Percentiles rank a stretch among this genome's conserved stretches.
phyloP scores from a whole-genome alignment of 2,888 invertebrate species.

The Napeogenes inachia region DNA sequence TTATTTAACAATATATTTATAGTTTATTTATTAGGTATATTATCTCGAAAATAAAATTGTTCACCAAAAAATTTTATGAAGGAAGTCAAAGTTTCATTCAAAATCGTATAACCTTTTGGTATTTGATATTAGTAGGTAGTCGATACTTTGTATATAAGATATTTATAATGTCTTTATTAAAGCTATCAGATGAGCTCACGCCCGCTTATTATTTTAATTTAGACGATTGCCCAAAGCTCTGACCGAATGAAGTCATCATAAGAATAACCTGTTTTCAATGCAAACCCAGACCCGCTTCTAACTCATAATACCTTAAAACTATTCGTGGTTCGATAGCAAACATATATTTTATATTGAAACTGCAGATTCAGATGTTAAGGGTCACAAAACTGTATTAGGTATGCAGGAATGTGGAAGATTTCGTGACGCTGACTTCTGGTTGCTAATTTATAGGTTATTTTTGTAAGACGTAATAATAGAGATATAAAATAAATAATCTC shows the following conservation, averaged over 20 bases:
- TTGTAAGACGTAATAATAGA: constrained; percentile 49
- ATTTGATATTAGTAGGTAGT: constrained; percentile 54
- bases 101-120: constrained; percentile 53
- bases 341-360: constrained; percentile 8
- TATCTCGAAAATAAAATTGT: background rate
- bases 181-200: constrained; percentile 66
- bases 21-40: background rate
- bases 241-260: constrained; percentile 71
- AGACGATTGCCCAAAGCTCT: constrained; percentile 73
- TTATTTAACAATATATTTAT: background rate
- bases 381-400: constrained; percentile 60
- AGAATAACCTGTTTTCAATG: constrained; percentile 41
- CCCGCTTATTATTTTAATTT: constrained; percentile 77
- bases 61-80: background rate
- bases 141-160: constrained; percentile 60
- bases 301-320: constrained; percentile 14
- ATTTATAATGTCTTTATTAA: constrained; percentile 77
- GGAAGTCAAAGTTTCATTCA: too few relatives aligned
- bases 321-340: background rate
- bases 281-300: constrained; percentile 27
- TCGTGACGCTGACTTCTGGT: constrained; percentile 65
- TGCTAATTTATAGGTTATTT: constrained; percentile 54
- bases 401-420: constrained; percentile 73
- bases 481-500: background rate
- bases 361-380: constrained; percentile 46